These are phyloP conservation scores for Apis laboriosa DNA, from an alignment of 1,140 invertebrate species.

Conservation along the genomic window DNA sequence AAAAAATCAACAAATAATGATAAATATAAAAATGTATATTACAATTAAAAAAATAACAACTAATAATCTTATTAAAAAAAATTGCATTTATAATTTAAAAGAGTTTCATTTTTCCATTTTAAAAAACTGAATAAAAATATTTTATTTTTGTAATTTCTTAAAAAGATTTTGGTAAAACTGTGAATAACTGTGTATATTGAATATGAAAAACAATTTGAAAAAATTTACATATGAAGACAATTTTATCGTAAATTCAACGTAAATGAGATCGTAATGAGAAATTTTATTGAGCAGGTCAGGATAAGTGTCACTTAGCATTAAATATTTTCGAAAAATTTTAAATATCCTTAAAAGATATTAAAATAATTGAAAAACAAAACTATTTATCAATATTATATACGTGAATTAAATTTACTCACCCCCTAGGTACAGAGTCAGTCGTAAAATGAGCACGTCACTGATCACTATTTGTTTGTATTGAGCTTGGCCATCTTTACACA, in stretches of 20 bases:
- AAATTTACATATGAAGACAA: not conserved
- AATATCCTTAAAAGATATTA: not conserved
- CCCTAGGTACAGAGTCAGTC: slow-evolving; percentile 16
- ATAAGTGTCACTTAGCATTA: slow-evolving; percentile 39
- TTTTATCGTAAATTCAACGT: slow-evolving; percentile 50
- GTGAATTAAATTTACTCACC: slow-evolving; percentile 33
- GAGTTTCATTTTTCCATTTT: not conserved
- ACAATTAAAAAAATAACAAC: not conserved
- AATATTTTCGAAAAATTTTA: not conserved
- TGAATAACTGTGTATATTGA: not conserved
- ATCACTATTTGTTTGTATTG: slow-evolving; percentile 76
- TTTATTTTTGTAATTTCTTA: not conserved
- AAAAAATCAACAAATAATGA: not conserved
- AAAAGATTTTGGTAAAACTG: not conserved
- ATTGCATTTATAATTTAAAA: not conserved
- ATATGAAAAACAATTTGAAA: not conserved
- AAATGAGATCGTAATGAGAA: slow-evolving; percentile 2
- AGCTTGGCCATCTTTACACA: slow-evolving; percentile 75
- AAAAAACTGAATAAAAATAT: not conserved
- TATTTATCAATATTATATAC: not conserved
- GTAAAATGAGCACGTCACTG: slow-evolving; percentile 43
- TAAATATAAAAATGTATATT: not conserved
- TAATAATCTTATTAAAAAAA: not conserved
- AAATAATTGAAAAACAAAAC: not conserved
- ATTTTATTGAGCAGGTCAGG: slow-evolving; percentile 73